Conservation (phyloP, 2,797 vertebrate genomes). For the Lepus oiostolus region DNA sequence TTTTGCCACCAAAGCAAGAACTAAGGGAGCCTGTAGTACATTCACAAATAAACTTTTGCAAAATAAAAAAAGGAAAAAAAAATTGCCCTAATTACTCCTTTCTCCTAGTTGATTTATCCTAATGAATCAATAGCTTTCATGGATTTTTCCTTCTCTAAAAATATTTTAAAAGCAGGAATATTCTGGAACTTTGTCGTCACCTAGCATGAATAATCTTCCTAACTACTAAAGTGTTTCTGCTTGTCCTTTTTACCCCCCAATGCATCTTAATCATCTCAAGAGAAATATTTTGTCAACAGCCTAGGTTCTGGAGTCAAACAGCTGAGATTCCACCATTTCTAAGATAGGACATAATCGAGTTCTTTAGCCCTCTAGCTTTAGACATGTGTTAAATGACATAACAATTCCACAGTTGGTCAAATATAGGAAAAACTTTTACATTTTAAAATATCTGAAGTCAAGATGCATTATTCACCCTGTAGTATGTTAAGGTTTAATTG, state of each 20-base stretch:
- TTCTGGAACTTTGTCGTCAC: background rate
- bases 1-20: too few relatives aligned
- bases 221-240: background rate
- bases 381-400: background rate
- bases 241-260: background rate
- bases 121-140: background rate
- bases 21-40: too few relatives aligned
- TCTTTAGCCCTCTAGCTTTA: background rate
- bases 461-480: background rate
- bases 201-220: background rate
- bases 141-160: background rate
- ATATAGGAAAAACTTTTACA: background rate
- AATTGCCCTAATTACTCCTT: background rate
- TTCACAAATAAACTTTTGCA: too few relatives aligned
- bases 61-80: too few relatives aligned
- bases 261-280: background rate
- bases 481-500: slow-evolving; percentile 1
- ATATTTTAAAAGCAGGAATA: background rate
- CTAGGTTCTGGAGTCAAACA: background rate
- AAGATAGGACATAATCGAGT: background rate
- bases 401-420: background rate
- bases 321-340: background rate
- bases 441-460: background rate
- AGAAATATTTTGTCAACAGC: background rate
- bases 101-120: background rate